phyloP scores from a whole-genome alignment of 2,797 vertebrate genomes.

The Acrossocheilus fasciatus region DNA sequence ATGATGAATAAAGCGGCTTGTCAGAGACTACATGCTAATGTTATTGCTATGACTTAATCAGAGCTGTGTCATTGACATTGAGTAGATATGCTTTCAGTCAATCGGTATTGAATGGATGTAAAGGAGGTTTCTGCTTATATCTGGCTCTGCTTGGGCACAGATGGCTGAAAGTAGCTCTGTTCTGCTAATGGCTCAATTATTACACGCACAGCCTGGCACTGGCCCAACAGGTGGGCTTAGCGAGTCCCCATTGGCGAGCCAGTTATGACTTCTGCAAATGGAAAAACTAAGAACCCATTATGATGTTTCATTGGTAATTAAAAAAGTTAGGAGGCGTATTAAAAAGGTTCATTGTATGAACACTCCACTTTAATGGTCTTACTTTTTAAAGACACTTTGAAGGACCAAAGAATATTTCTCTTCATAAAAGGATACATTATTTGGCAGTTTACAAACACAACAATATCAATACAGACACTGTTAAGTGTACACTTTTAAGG shows the following conservation, averaged over 20 bases:
- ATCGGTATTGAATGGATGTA: slow-evolving; percentile 4
- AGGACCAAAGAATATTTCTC: neutral
- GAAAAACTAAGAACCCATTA: slow-evolving; percentile 52
- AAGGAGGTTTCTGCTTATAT: slow-evolving; percentile 6
- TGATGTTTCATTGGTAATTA: slow-evolving; percentile 65
- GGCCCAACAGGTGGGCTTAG: slow-evolving; percentile 53
- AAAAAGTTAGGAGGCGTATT: slow-evolving; percentile 49
- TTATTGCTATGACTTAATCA: neutral
- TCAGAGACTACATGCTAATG: slow-evolving; percentile 34
- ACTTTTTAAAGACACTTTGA: neutral
- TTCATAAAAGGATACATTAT: slow-evolving; percentile 69
- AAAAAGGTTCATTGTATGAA: slow-evolving; percentile 23
- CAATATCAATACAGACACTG: slow-evolving; percentile 81
- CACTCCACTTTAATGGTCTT: neutral
- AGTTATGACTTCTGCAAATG: slow-evolving; percentile 48
- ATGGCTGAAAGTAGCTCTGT: slow-evolving; percentile 41
- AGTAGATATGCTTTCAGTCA: slow-evolving; percentile 26
- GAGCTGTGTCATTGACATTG: slow-evolving; percentile 13
- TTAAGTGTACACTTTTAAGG: slow-evolving; percentile 59
- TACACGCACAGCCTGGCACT: slow-evolving; percentile 37
- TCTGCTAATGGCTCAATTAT: slow-evolving; percentile 54
- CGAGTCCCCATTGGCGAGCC: slow-evolving; percentile 21
- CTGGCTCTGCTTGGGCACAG: slow-evolving; percentile 40
- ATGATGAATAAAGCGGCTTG: slow-evolving; percentile 28
- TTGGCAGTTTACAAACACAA: slow-evolving; percentile 69